These are phyloP conservation scores for Cyclophora albipunctata DNA, from an alignment of 2,888 invertebrate genomes.

Conservation along the genomic window DNA sequence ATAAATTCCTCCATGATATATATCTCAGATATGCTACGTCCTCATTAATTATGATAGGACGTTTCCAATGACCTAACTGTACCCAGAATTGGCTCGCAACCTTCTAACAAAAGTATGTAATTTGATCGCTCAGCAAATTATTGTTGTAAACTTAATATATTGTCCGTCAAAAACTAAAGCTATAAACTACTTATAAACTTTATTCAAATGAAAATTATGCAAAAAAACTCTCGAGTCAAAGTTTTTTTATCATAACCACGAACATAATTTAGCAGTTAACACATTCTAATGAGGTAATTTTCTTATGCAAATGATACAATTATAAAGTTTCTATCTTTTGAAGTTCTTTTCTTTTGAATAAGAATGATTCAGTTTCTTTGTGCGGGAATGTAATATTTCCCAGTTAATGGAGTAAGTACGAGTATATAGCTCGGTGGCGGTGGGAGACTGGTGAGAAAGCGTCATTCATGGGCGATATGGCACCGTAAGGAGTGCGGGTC, in stretches of 20 bases:
- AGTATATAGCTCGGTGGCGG: background rate
- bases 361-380: background rate
- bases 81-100: too few species aligned
- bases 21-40: too few species aligned
- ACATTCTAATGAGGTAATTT: slow-evolving; percentile 25
- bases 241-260: slow-evolving; percentile 15
- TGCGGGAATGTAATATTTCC: background rate
- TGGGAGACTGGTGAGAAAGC: slow-evolving; percentile 2
- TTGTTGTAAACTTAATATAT: too few species aligned
- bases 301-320: slow-evolving; percentile 24
- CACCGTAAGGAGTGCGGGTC: slow-evolving; percentile 22
- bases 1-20: too few species aligned
- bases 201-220: too few species aligned
- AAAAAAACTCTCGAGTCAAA: slow-evolving; percentile 1
- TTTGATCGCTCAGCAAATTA: too few species aligned
- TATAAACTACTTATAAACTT: too few species aligned
- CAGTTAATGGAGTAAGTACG: background rate
- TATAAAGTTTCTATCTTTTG: slow-evolving; percentile 22
- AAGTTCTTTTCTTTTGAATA: slow-evolving; percentile 5
- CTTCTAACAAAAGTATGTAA: too few species aligned
- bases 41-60: too few species aligned
- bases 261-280: slow-evolving; percentile 21
- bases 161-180: too few species aligned
- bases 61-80: too few species aligned
- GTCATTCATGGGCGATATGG: slow-evolving; percentile 20